phyloP scores from a whole-genome alignment of 23 tunicate species.

The Styela plicata region DNA sequence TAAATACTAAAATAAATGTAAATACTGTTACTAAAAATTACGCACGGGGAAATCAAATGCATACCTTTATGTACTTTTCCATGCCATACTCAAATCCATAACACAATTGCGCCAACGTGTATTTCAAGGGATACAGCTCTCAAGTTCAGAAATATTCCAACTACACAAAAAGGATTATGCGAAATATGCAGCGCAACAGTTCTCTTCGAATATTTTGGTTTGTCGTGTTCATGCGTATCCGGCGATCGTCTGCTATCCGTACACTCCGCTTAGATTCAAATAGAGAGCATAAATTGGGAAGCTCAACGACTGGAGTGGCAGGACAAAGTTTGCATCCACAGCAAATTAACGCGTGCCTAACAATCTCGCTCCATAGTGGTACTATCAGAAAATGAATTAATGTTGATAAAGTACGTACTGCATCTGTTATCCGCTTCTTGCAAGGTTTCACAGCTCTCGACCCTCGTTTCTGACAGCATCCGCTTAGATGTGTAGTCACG shows the following conservation, averaged over 20 bases:
- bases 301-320: conserved; percentile 48
- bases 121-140: conserved; percentile 63
- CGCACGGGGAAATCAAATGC: too few relatives aligned
- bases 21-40: too few relatives aligned
- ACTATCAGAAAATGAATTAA: conserved; percentile 46
- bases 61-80: conserved; percentile 23
- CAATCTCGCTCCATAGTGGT: conserved; percentile 37
- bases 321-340: conserved; percentile 63
- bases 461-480: conserved; percentile 38
- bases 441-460: conserved; percentile 33
- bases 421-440: conserved; percentile 30
- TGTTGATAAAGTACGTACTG: conserved; percentile 46
- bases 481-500: conserved; percentile 45
- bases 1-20: too few relatives aligned
- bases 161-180: conserved; percentile 27
- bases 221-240: background rate
- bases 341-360: conserved; percentile 28
- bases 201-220: conserved; percentile 8
- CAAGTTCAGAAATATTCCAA: conserved; percentile 30
- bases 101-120: conserved; percentile 71
- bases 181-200: conserved; percentile 25
- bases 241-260: background rate
- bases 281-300: conserved; percentile 44
- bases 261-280: conserved; percentile 59
- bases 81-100: conserved; percentile 33